Evolutionary conservation across 2,797 vertebrate genomes (phyloP).

Genomic region (Adrianichthys oophorus): DNA sequence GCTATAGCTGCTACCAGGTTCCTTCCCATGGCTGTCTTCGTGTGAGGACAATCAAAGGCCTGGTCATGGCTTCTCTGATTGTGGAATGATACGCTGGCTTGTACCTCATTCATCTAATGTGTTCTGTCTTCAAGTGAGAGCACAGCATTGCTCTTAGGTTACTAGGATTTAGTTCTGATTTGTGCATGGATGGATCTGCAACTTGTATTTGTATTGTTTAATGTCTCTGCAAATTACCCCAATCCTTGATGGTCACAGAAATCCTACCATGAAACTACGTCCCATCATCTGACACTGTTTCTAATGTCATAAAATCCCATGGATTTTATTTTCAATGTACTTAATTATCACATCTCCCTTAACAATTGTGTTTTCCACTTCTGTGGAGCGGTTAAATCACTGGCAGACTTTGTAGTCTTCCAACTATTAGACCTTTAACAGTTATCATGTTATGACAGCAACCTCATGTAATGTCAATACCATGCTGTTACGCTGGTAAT

Average conservation of each 20-base stretch:
- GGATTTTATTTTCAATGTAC: background rate
- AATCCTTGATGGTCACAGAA: slow-evolving; percentile 23
- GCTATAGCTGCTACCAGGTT: slow-evolving; percentile 37
- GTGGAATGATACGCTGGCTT: slow-evolving; percentile 43
- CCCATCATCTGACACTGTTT: slow-evolving; percentile 7
- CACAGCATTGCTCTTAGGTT: slow-evolving; percentile 45
- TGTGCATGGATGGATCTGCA: slow-evolving; percentile 33
- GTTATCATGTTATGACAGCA: slow-evolving; percentile 60
- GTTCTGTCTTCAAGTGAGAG: slow-evolving; percentile 52
- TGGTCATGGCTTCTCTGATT: slow-evolving; percentile 46
- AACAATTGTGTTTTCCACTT: slow-evolving; percentile 19
- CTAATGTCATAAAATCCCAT: slow-evolving; percentile 16
- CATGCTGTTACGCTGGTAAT: slow-evolving; percentile 59
- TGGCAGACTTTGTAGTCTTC: slow-evolving; percentile 12
- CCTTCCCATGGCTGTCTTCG: slow-evolving; percentile 60
- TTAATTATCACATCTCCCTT: slow-evolving; percentile 17
- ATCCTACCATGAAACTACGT: slow-evolving; percentile 16
- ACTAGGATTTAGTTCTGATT: slow-evolving; percentile 52
- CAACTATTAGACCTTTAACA: slow-evolving; percentile 43
- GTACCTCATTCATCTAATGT: slow-evolving; percentile 55
- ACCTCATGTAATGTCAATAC: slow-evolving; percentile 62
- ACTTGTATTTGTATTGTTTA: slow-evolving; percentile 34
- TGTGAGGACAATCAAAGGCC: slow-evolving; percentile 58
- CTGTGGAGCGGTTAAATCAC: slow-evolving; percentile 24
- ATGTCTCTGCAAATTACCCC: slow-evolving; percentile 32